Evolutionary conservation across 2,797 vertebrate genomes (phyloP), one percentile per base, ranked within the genome.

Genomic region (Aulostomus chinensis): DNA sequence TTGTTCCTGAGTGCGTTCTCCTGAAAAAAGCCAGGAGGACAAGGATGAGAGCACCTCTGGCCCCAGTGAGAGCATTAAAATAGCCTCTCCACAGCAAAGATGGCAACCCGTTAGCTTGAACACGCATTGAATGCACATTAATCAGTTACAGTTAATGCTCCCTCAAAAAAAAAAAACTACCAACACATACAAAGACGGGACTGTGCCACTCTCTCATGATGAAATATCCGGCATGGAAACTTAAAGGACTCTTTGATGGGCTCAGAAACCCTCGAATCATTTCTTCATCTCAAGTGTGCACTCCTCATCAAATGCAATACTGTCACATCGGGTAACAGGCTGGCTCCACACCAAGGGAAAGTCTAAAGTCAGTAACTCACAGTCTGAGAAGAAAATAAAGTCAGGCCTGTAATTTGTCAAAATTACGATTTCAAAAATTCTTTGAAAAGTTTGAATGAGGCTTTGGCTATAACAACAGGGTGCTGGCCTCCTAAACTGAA

Each of bases 11-110:
- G 68, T 51, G 58, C 68, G 58, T 63, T 68, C 49, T 68, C 53
- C 68, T 76, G 61, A 83, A 83, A 73, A 25, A 75, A 80, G 52
- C 43, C 42, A 70, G 56, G 42, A 68, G 51, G 53, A 68, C 43
- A 7, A 25, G 24, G 24, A 25, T 25, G 24, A 25, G 24, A 25
- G 24, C 9, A 7, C 9, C 24, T 5, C 4, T n/a, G n/a, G n/a
- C n/a, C n/a, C n/a, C n/a, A n/a, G n/a, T n/a, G n/a, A n/a, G n/a
- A n/a, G n/a, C n/a, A n/a, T n/a, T n/a, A n/a, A n/a, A n/a, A 25
- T 25, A 9, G 24, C 24, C 24, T 25, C 24, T n/a, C n/a, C n/a
- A n/a, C n/a, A n/a, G n/a, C n/a, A n/a, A n/a, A n/a, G n/a, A n/a
- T n/a, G n/a, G n/a, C n/a, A n/a, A n/a, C n/a, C n/a, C n/a, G 6